Base-by-base conservation (phyloP, 2,888 invertebrate genomes). In the Aelia acuminata region DNA sequence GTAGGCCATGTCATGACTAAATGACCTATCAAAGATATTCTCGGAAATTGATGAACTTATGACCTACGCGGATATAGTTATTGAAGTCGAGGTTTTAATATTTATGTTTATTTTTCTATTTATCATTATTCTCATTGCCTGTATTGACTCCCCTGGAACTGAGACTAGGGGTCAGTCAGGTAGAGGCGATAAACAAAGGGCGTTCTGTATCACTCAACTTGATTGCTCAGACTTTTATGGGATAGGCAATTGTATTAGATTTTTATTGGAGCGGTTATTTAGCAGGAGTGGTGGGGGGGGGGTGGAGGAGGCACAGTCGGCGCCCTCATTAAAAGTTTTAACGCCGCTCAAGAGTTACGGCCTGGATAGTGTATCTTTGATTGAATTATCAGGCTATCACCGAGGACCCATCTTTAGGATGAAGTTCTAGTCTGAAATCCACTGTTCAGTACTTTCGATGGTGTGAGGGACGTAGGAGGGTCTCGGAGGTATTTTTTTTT, bases 281-380 rank as follows among this genome's bases (percentile, higher is more conserved):
- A 80, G 18, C 80, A 70, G 80, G 43, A n/a, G 80, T 43, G 39
- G 80, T n/a, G n/a, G n/a, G n/a, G n/a, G n/a, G n/a, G n/a, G n/a
- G n/a, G n/a, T n/a, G n/a, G n/a, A n/a, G n/a, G 43, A n/a, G 10
- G 35, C 39, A 31, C 3, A 80, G 22, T 43, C 80, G 43, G 80
- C 63, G 31, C 18, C 80, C 80, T 80, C 80, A 80, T 80, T 80
- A 80, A 80, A 80, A 80, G 43, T 80, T 80, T 80, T 80, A 80
- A 80, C 43, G 80, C 43, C n/a, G 13, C 8, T n/a, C 11, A 15
- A 80, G 80, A 80, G 80, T 80, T 80, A 80, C 43, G 0, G 43
- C 35, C 22, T 22, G 80, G 20, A 47, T 43, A 80, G 80, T 80
- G 43, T 43, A 8, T n/a, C 80, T 80, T 47, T 47, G 80, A 80